Percentiles rank a stretch among this genome's conserved stretches.
Conservation (phyloP, 2,888 invertebrate genomes). For the Palloptera scutellata region DNA sequence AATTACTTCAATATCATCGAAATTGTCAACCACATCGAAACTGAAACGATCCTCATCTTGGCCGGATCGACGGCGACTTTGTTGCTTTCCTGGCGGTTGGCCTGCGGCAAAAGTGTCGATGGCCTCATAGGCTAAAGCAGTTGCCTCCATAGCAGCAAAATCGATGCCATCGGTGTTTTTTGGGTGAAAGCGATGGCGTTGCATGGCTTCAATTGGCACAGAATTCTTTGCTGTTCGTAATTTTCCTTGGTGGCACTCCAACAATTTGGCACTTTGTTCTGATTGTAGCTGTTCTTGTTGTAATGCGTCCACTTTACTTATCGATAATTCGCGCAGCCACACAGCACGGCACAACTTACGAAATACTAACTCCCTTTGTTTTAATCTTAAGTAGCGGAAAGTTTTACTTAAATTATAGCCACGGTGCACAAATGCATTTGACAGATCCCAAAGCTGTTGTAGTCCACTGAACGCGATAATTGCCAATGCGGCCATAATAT, state of each 20-base stretch:
- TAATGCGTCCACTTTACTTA: conserved; percentile 10
- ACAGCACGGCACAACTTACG: conserved; percentile 51
- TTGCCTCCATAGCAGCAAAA: conserved; percentile 58
- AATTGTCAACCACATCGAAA: conserved; percentile 34
- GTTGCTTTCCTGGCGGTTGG: neutral
- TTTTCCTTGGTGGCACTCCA: neutral
- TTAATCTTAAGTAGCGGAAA: conserved; percentile 49
- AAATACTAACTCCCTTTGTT: conserved; percentile 52
- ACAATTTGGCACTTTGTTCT: neutral
- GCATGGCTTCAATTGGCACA: conserved; percentile 17
- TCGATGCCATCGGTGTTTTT: conserved; percentile 46
- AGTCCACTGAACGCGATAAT: conserved; percentile 51
- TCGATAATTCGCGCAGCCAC: conserved; percentile 43
- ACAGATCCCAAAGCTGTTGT: conserved; percentile 54
- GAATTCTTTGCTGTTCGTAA: neutral
- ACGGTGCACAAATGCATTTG: conserved; percentile 54
- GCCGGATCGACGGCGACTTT: conserved; percentile 18
- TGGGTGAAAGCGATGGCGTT: conserved; percentile 5
- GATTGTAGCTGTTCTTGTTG: too few species aligned
- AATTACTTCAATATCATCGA: conserved; percentile 56
- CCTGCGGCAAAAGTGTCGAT: conserved; percentile 40
- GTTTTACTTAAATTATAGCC: conserved; percentile 52
- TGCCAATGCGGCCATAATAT: conserved; percentile 60
- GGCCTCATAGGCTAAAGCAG: conserved; percentile 43
- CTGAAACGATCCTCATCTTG: conserved; percentile 29